phyloP scores from a whole-genome alignment of 1,140 invertebrate genomes.

The Thrips palmi region DNA sequence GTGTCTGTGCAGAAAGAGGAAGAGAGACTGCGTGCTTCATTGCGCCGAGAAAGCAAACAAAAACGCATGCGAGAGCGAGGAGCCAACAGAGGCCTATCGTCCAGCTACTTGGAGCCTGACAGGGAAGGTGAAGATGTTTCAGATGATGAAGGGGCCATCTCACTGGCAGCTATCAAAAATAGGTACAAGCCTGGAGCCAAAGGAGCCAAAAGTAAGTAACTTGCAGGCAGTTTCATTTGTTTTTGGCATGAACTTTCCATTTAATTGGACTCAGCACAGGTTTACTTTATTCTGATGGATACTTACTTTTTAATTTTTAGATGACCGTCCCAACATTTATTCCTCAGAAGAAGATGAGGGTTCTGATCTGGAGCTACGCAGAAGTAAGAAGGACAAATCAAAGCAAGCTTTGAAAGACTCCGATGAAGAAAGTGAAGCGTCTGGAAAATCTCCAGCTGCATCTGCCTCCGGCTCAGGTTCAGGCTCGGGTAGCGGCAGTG shows the following conservation, averaged over 20 bases:
- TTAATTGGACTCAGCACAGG: conserved; percentile 7
- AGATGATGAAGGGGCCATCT: conserved; percentile 80
- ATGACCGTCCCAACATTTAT: conserved; percentile 57
- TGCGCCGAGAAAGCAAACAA: conserved; percentile 53
- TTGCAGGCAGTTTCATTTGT: neutral
- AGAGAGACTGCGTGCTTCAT: conserved; percentile 70
- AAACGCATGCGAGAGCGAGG: conserved; percentile 38
- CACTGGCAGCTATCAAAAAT: conserved; percentile 85
- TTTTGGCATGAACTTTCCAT: conserved; percentile 11
- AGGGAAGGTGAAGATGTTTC: conserved; percentile 65
- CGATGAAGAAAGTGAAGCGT: conserved; percentile 38
- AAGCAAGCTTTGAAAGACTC: conserved; percentile 69
- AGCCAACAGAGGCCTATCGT: conserved; percentile 32
- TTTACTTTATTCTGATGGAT: conserved; percentile 7
- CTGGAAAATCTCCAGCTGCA: no score
- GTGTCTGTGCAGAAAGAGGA: conserved; percentile 68
- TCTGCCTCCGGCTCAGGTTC: neutral
- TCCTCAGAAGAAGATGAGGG: conserved; percentile 81
- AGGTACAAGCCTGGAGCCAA: conserved; percentile 53
- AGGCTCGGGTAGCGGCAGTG: no score
- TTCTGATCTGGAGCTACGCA: conserved; percentile 64
- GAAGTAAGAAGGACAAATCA: conserved; percentile 54
- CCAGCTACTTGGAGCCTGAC: conserved; percentile 38
- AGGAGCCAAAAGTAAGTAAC: conserved; percentile 12
- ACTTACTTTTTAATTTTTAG: conserved; percentile 19